Percentiles rank a stretch among this genome's conserved stretches.
phyloP scores from a whole-genome alignment of 2,797 vertebrate species.

The Platalea minor region DNA sequence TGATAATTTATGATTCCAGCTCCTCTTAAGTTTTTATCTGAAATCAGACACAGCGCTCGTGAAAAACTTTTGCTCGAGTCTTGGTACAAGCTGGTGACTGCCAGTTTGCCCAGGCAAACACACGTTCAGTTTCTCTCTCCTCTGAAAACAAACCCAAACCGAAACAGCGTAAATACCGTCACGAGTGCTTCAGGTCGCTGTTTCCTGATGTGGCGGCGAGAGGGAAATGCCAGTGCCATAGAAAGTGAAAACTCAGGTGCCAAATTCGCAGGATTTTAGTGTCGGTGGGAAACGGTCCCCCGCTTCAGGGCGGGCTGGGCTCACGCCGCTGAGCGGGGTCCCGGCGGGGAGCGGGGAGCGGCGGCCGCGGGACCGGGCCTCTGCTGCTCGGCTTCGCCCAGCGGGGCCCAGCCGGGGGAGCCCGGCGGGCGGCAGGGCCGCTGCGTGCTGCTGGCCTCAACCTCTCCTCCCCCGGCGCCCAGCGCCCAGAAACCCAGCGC shows the following conservation, averaged over 20 bases:
- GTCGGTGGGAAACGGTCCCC: background rate
- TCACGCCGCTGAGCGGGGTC: background rate
- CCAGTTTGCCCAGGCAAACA: background rate
- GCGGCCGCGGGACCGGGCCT: too few species aligned
- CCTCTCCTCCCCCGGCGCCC: background rate
- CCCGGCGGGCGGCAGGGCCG: too few species aligned
- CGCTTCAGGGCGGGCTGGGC: background rate
- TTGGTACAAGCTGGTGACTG: rapidly evolving
- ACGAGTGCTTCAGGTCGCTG: rapidly evolving
- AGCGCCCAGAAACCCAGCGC: background rate
- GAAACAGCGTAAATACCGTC: background rate
- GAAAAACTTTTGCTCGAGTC: background rate
- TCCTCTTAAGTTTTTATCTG: background rate
- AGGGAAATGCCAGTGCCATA: background rate
- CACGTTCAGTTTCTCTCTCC: background rate
- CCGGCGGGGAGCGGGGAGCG: too few species aligned
- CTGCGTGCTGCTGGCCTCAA: background rate
- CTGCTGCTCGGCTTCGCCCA: too few species aligned
- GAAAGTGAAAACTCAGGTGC: background rate
- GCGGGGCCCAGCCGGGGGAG: too few species aligned
- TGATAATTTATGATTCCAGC: background rate
- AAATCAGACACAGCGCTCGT: background rate
- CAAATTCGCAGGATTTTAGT: background rate
- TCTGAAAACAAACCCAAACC: background rate
- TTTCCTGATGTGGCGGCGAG: background rate